Percentiles rank a stretch among this genome's conserved stretches.
These are phyloP conservation scores for Melanotaenia parkinsoni DNA, from an alignment of 2,797 vertebrate genomes.

Conservation along the genomic window DNA sequence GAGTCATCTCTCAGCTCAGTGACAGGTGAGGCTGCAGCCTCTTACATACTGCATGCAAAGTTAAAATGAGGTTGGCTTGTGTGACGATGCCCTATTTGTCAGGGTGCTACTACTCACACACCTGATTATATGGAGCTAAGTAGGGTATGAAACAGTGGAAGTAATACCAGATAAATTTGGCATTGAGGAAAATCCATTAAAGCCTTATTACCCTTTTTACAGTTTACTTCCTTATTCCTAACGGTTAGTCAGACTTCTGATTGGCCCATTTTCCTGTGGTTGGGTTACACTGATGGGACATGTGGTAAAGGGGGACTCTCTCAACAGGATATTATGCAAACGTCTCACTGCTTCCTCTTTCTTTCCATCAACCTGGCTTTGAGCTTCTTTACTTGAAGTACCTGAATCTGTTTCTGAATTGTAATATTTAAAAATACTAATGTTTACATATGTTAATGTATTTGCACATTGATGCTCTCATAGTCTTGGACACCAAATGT, in stretches of 20 bases:
- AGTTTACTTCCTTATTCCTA: slow-evolving; percentile 53
- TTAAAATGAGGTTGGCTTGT: neutral
- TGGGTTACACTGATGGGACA: slow-evolving; percentile 25
- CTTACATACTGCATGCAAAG: neutral
- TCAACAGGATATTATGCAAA: slow-evolving; percentile 67
- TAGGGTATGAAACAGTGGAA: neutral
- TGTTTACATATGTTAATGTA: neutral
- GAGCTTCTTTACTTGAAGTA: neutral
- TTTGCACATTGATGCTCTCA: neutral
- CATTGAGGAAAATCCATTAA: neutral
- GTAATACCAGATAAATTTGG: neutral
- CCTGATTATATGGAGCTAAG: neutral
- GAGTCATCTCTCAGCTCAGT: neutral
- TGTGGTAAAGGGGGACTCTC: slow-evolving; percentile 48
- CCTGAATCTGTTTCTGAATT: neutral
- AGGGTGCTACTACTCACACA: neutral
- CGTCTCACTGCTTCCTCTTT: slow-evolving; percentile 35
- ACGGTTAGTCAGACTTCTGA: slow-evolving; percentile 17
- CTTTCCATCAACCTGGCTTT: neutral
- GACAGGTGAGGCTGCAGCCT: neutral
- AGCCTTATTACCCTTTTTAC: slow-evolving; percentile 5
- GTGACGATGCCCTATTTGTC: neutral
- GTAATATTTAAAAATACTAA: neutral
- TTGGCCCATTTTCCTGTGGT: slow-evolving; percentile 36
- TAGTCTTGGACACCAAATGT: slow-evolving; percentile 2